Conservation (phyloP, 2,113 vertebrate species). For the Craseonycteris thonglongyai region DNA sequence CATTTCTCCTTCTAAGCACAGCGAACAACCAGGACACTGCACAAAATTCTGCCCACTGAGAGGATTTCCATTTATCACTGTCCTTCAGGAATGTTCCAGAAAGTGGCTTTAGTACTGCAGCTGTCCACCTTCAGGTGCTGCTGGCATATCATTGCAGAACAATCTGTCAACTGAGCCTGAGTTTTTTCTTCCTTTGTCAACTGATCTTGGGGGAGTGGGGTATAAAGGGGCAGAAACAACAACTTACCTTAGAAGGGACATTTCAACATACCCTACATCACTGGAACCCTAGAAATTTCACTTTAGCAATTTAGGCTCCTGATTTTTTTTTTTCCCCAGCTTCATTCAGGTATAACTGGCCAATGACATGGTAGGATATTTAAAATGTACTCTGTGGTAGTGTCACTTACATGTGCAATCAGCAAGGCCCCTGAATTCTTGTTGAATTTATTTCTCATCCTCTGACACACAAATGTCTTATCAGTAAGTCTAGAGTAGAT, state of each 20-base stretch:
- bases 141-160: background rate
- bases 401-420: background rate
- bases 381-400: background rate
- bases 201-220: too few relatives aligned
- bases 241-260: background rate
- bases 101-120: background rate
- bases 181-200: background rate
- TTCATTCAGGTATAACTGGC: background rate
- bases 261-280: background rate
- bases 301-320: background rate
- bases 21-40: background rate
- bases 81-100: background rate
- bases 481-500: background rate
- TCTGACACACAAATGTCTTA: background rate
- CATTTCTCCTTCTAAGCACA: background rate
- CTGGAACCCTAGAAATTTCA: background rate
- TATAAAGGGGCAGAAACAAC: background rate
- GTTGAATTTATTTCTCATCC: background rate
- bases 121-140: background rate
- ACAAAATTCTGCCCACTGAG: background rate
- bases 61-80: background rate
- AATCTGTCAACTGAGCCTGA: background rate
- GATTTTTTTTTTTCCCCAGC: background rate
- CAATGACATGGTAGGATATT: background rate
- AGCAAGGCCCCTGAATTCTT: background rate